These are phyloP conservation scores for Chaetoderma sp. DNA, from an alignment of 2,888 invertebrate genomes.

Conservation along the genomic window DNA sequence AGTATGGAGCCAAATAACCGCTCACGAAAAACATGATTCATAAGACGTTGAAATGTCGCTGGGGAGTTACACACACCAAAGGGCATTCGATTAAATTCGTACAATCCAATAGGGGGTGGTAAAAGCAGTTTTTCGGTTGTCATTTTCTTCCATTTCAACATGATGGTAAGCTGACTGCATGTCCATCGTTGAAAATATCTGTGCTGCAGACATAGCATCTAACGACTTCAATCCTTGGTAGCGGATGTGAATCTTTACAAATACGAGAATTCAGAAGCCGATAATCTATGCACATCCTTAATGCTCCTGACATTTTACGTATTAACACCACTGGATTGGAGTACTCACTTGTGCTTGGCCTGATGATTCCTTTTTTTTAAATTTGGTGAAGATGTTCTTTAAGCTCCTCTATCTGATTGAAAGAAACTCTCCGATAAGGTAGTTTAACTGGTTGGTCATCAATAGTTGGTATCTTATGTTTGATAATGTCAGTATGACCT, in stretches of 20 bases:
- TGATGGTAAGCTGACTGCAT: slow-evolving; percentile 21
- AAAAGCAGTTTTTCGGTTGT: slow-evolving; percentile 21
- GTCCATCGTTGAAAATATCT: slow-evolving; percentile 22
- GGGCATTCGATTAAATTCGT: slow-evolving; percentile 20
- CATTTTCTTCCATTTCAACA: slow-evolving; percentile 10
- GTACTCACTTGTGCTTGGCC: slow-evolving; percentile 29
- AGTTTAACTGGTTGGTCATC: slow-evolving; percentile 20
- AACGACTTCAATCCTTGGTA: slow-evolving; percentile 35
- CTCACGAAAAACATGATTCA: slow-evolving; percentile 7
- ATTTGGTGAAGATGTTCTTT: slow-evolving; percentile 27
- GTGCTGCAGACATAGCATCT: slow-evolving; percentile 18
- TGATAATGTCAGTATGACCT: slow-evolving; percentile 23
- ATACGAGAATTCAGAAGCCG: slow-evolving; percentile 32
- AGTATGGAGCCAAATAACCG: no score
- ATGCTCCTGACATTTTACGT: slow-evolving; percentile 24
- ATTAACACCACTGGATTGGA: slow-evolving; percentile 36
- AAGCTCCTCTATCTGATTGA: slow-evolving; percentile 27
- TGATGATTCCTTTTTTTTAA: slow-evolving; percentile 31
- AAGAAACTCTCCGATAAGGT: slow-evolving; percentile 32
- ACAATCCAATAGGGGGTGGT: slow-evolving; percentile 12
- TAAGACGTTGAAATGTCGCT: slow-evolving; percentile 8
- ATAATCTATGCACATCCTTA: slow-evolving; percentile 35
- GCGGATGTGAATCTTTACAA: slow-evolving; percentile 27
- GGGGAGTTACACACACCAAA: slow-evolving; percentile 16
- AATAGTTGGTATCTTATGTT: slow-evolving; percentile 15